Conservation (phyloP, 2,888 invertebrate genomes). For the Thysanoteuthis rhombus region DNA sequence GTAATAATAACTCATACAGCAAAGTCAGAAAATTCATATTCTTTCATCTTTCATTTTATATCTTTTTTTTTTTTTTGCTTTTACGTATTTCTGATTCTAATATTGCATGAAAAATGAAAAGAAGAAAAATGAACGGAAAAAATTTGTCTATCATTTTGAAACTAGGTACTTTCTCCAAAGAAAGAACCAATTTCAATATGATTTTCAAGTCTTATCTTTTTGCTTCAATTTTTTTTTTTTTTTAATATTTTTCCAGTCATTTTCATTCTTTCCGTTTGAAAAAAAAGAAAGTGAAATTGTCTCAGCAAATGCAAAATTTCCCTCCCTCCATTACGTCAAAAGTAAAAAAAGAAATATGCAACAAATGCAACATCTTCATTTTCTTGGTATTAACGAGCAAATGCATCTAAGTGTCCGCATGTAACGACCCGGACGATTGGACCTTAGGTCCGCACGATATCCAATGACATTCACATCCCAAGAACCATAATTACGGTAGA, state of each 20-base stretch:
- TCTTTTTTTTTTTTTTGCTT: neutral
- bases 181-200: neutral
- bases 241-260: neutral
- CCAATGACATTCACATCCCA: conserved; percentile 32
- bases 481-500: conserved; percentile 24
- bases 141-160: neutral
- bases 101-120: neutral
- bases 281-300: conserved; percentile 20
- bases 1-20: neutral
- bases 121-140: neutral
- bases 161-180: neutral
- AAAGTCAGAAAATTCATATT: neutral
- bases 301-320: conserved; percentile 17
- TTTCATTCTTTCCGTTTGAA: neutral
- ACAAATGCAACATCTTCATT: conserved; percentile 28
- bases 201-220: neutral
- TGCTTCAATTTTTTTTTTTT: neutral
- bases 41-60: neutral
- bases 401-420: conserved; percentile 31
- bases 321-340: neutral
- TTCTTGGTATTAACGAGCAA: conserved; percentile 21
- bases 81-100: neutral
- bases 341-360: conserved; percentile 21
- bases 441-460: conserved; percentile 25
- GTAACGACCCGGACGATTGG: conserved; percentile 24